phyloP scores from a whole-genome alignment of 2,888 invertebrate species.

The Mesodorylaimus sp. region DNA sequence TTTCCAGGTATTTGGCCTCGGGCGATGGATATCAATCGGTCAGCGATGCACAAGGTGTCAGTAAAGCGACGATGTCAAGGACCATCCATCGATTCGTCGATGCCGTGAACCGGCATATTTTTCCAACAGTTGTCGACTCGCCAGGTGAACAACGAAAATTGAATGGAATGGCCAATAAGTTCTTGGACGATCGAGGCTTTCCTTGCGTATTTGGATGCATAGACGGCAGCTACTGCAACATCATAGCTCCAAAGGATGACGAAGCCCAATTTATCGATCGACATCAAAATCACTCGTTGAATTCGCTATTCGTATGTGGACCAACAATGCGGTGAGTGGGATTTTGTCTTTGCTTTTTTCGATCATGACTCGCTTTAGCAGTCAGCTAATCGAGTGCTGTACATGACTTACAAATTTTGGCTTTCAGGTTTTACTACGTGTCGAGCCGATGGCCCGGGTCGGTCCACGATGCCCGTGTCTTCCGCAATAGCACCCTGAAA shows the following conservation, averaged over 20 bases:
- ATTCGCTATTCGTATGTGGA: conserved; percentile 4
- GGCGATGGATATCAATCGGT: background rate
- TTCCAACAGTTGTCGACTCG: conserved; percentile 2
- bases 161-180: background rate
- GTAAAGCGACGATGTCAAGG: conserved; percentile 1
- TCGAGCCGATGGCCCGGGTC: no score
- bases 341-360: no score
- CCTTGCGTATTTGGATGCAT: conserved; percentile 6
- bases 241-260: background rate
- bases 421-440: no score
- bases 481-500: no score
- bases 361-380: no score
- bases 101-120: background rate
- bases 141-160: background rate
- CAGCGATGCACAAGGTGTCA: conserved; percentile 3
- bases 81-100: background rate
- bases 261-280: conserved; percentile 3
- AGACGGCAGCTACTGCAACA: conserved; percentile 3
- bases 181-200: background rate
- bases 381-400: no score
- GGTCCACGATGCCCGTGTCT: no score
- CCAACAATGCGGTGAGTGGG: no score
- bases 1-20: conserved; percentile 6
- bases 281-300: conserved; percentile 3
- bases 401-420: no score